Base-by-base conservation (phyloP, 2,888 invertebrate genomes). In the Limnephilus lunatus region DNA sequence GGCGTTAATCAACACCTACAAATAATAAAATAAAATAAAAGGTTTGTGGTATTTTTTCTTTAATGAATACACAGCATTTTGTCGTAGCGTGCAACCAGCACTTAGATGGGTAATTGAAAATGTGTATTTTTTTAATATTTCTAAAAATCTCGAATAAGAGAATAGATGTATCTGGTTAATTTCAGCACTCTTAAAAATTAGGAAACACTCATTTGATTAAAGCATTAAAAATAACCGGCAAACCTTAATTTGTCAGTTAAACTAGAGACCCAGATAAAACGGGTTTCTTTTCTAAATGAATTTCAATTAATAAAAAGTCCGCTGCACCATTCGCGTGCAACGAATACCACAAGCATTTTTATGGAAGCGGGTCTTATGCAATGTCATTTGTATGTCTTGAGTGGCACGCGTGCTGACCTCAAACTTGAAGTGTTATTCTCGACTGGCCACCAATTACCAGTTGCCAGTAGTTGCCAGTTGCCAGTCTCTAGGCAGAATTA, bases 371-470 rank as follows among this genome's bases (percentile, higher is more conserved):
- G 35, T 32, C 5, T 83, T 68, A 68, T 68, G 68, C 68, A 68
- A 68, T 68, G 25, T 68, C 68, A 68, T n/a, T 68, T 68, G n/a
- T 25, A 68, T 68, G 68, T 68, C 68, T 68, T 68, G 68, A 25
- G 68, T 15, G 35, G 15, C 30, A 48, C 48, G 86, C 48, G 44
- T 44, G 30, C 9, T 31, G 87, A 68, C 87, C 87, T 87, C 87
- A 87, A 87, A 87, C 87, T 87, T 87, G 87, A 87, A 87, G 25
- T 12, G n/a, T 19, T 32, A 19, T 31, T 53, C 32, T 31, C 19
- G 39, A n/a, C 86, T 39, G n/a, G 48, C 53, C 53, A 68, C 53
- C 87, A 4, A 35, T 68, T 87, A 53, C 48, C 14, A 48, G 48
- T 48, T 44, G 19, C 48, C 14, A 48, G 48, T 48, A 48, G 48